These are phyloP conservation scores for Drosophila asahinai DNA, from an alignment of 1,140 invertebrate genomes.

Conservation along the genomic window DNA sequence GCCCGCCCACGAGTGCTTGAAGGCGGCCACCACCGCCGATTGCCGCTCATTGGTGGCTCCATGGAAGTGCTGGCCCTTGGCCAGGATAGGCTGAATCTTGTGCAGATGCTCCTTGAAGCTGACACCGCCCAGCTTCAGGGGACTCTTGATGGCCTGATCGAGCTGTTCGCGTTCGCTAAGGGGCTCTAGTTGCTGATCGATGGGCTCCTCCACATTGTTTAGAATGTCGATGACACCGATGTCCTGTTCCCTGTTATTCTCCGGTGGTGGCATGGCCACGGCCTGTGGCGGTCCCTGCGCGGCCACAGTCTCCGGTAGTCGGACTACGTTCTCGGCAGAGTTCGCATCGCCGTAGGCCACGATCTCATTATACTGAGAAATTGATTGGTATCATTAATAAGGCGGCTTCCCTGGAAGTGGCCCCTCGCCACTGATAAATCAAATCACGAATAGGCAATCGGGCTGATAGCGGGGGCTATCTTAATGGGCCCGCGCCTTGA, in stretches of 20 bases:
- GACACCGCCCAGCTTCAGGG: conserved; percentile 38
- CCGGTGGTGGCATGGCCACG: conserved; percentile 19
- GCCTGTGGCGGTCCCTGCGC: conserved; percentile 16
- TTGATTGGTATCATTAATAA: conserved; percentile 3
- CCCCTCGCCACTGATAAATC: conserved; percentile 20
- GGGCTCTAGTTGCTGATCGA: conserved; percentile 15
- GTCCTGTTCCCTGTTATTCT: conserved; percentile 24
- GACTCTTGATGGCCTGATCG: conserved; percentile 55
- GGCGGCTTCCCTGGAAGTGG: conserved; percentile 1
- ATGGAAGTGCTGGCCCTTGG: conserved; percentile 84
- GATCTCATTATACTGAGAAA: conserved; percentile 46
- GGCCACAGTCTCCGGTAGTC: conserved; percentile 51
- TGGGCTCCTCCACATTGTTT: conserved; percentile 61
- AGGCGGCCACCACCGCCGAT: conserved; percentile 92
- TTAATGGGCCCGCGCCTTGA: conserved; percentile 2
- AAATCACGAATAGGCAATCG: conserved; percentile 17
- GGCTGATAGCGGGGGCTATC: conserved; percentile 17
- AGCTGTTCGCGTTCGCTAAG: conserved; percentile 36
- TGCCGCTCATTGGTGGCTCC: conserved; percentile 92
- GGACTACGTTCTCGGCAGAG: conserved; percentile 59
- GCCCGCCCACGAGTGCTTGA: conserved; percentile 96
- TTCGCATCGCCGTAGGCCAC: conserved; percentile 50
- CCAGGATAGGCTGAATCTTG: conserved; percentile 52
- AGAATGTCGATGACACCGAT: conserved; percentile 54
- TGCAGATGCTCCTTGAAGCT: conserved; percentile 60